Percentiles rank a stretch among this genome's conserved stretches.
Evolutionary conservation across 2,113 vertebrate genomes (phyloP).

Genomic region (Baryphthengus martii): DNA sequence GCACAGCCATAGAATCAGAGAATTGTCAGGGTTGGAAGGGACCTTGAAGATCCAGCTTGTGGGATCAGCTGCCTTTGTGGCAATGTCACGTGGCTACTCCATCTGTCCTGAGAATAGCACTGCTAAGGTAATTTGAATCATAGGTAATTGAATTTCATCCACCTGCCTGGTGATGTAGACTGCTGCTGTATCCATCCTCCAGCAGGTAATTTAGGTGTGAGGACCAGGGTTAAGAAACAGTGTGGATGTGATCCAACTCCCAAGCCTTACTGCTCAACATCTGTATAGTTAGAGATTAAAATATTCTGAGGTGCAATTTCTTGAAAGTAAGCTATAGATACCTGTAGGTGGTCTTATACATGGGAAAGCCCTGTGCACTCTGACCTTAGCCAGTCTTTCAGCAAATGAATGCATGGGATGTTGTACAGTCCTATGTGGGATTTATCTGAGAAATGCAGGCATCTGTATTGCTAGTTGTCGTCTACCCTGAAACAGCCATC

Average conservation of each 20-base stretch:
- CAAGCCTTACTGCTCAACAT: background rate
- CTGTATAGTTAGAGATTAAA: background rate
- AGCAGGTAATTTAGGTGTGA: background rate
- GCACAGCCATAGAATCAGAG: rapidly evolving
- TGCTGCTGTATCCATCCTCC: background rate
- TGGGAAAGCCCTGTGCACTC: background rate
- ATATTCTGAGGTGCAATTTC: background rate
- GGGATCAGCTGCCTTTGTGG: background rate
- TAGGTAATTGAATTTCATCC: background rate
- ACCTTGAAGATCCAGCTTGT: no score
- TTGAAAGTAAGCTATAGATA: background rate
- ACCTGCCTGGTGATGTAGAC: background rate
- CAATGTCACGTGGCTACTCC: rapidly evolving
- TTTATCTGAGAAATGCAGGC: background rate
- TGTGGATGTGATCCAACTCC: background rate
- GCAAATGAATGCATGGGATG: background rate
- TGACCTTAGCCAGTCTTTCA: background rate
- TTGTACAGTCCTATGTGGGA: rapidly evolving
- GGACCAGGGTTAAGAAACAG: background rate
- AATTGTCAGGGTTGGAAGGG: no score
- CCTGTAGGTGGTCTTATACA: background rate
- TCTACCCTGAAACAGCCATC: background rate
- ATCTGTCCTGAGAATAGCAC: background rate
- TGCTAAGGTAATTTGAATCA: background rate
- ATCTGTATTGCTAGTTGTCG: background rate